phyloP scores from a whole-genome alignment of 1,140 invertebrate genomes.

The Hypothenemus hampei region DNA sequence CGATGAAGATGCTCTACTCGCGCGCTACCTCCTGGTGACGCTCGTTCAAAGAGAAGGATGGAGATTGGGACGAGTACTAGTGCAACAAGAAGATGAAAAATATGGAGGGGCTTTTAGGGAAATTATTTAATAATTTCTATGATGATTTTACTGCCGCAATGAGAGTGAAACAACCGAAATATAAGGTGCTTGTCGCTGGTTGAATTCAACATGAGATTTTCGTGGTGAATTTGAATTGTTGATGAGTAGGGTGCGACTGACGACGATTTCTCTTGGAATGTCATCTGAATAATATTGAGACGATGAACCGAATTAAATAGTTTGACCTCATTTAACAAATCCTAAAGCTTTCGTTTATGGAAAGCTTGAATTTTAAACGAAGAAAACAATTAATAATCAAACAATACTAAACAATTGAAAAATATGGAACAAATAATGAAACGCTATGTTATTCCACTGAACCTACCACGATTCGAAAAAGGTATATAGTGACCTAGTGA shows the following conservation, averaged over 20 bases:
- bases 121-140: too few relatives aligned
- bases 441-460: not conserved
- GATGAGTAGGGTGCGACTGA: too few relatives aligned
- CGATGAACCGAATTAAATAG: conserved; percentile 10
- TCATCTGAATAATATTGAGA: too few relatives aligned
- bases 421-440: not conserved
- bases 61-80: too few relatives aligned
- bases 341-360: not conserved
- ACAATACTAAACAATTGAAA: not conserved
- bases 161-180: too few relatives aligned
- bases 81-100: conserved; percentile 8
- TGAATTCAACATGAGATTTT: too few relatives aligned
- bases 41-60: too few relatives aligned
- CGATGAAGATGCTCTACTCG: not conserved
- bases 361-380: not conserved
- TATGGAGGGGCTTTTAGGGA: not conserved
- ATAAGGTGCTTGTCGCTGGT: too few relatives aligned
- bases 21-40: too few relatives aligned
- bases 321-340: not conserved
- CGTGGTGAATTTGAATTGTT: too few relatives aligned
- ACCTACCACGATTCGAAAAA: not conserved
- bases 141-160: too few relatives aligned
- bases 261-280: too few relatives aligned
- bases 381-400: not conserved
- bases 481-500: not conserved